A percentile compares a stretch with the other conserved stretches of the same genome.
phyloP scores from a whole-genome alignment of 2,797 vertebrate genomes.

The Melanogrammus aeglefinus region DNA sequence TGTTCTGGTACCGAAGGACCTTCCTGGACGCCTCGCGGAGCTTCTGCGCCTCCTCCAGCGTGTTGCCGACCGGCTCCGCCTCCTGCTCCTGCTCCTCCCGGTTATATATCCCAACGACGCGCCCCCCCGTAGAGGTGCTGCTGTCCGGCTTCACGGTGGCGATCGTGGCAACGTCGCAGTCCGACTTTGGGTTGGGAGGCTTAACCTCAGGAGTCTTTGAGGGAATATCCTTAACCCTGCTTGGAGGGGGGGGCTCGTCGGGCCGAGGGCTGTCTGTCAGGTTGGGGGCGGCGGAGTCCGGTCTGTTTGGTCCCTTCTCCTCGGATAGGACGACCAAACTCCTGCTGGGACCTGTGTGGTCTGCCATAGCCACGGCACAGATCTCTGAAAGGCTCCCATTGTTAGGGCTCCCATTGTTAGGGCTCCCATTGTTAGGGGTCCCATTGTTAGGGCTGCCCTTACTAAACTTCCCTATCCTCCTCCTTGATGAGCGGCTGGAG shows the following conservation, averaged over 20 bases:
- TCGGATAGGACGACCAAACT: background rate
- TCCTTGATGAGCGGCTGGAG: constrained; percentile 41
- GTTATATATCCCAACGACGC: constrained; percentile 3
- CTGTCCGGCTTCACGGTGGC: constrained; percentile 18
- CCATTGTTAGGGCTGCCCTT: constrained; percentile 39
- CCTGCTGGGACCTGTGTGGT: background rate
- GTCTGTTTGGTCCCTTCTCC: background rate
- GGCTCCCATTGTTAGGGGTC: constrained; percentile 41
- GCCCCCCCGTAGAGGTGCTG: constrained; percentile 28
- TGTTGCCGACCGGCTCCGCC: constrained; percentile 61
- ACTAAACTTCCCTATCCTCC: constrained; percentile 48
- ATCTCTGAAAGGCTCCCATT: constrained; percentile 58
- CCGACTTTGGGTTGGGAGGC: background rate
- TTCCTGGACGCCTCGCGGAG: constrained; percentile 73
- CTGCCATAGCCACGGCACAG: constrained; percentile 19
- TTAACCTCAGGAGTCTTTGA: constrained; percentile 23
- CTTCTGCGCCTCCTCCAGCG: constrained; percentile 69
- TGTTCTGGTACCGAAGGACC: constrained; percentile 70
- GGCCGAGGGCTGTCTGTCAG: constrained; percentile 3
- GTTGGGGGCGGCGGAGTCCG: background rate
- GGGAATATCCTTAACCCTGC: background rate
- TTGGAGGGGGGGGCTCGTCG: constrained; percentile 11
- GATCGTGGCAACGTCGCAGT: background rate
- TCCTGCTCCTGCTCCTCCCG: background rate
- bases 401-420: constrained; percentile 30